A percentile compares a stretch with the other conserved stretches of the same genome.
These are phyloP conservation scores for Protonemura montana DNA, from an alignment of 2,888 invertebrate species.

Conservation along the genomic window DNA sequence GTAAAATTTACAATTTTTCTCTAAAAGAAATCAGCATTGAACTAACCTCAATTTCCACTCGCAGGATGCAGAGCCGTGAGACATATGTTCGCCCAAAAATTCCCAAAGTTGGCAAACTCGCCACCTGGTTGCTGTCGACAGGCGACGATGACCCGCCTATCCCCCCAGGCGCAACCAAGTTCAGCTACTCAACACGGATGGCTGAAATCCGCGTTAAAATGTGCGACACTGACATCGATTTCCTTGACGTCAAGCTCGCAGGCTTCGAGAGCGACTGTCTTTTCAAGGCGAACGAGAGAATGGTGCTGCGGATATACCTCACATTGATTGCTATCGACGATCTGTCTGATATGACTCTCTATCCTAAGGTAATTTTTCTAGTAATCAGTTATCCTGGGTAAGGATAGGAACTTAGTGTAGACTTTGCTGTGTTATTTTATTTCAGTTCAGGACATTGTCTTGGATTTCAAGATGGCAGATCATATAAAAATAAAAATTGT, in stretches of 20 bases:
- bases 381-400: not conserved
- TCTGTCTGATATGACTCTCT: slow-evolving; percentile 75
- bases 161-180: slow-evolving; percentile 77
- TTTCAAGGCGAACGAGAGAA: slow-evolving; percentile 78
- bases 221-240: slow-evolving; percentile 74
- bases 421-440: too few relatives aligned
- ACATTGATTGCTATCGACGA: slow-evolving; percentile 75
- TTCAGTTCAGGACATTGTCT: too few relatives aligned
- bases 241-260: slow-evolving; percentile 70
- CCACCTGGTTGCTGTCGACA: slow-evolving; percentile 44
- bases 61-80: slow-evolving; percentile 53
- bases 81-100: slow-evolving; percentile 44
- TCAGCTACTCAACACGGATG: slow-evolving; percentile 73
- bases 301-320: slow-evolving; percentile 75
- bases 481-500: too few relatives aligned
- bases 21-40: too few relatives aligned
- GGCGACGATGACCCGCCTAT: slow-evolving; percentile 69
- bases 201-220: slow-evolving; percentile 66
- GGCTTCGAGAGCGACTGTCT: slow-evolving; percentile 79
- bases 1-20: too few relatives aligned
- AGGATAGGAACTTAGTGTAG: too few relatives aligned
- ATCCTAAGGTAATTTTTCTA: slow-evolving; percentile 68
- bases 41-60: too few relatives aligned
- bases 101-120: not conserved
- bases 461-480: too few relatives aligned